Evolutionary conservation across 2,888 invertebrate species (phyloP), one percentile per base, ranked within the genome.

Genomic region (Apantesis nais): DNA sequence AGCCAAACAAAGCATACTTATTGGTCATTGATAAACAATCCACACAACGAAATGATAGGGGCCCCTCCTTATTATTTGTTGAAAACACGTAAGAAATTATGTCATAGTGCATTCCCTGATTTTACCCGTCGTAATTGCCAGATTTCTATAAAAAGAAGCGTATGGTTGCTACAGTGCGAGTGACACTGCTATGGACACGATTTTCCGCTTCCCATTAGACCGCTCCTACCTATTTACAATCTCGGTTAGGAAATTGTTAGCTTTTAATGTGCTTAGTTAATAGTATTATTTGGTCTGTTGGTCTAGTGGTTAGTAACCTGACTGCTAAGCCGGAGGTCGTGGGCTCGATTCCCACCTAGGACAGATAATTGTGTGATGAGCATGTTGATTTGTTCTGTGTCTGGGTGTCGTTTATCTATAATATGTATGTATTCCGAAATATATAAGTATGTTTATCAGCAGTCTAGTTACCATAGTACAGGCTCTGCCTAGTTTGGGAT

Each of bases 11-110:
- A 55, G 14, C 12, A 14, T 58, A 58, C 16, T 29, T 58, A 58
- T 29, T 29, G 29, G 58, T 58, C 58, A 58, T 58, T 58, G 16
- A 58, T 58, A 58, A 58, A 58, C 58, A 58, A 58, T 58, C 3
- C 58, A 58, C 58, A 58, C 29, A 58, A 14, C 16, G 29, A 55
- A 55, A 58, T 29, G 29, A 4, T 29, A 58, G 25, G 29, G 29
- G 58, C 29, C 14, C 58, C 58, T 58, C 5, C 5, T 34, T 5
- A 34, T 5, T 58, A 16, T 16, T 58, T 16, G 16, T 58, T 58
- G 1, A 29, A 29, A 25, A 25, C 55, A 22, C 48, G 19, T 48
- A 48, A 48, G 19, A 48, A 48, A 12, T 0, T 52, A 12, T 55
- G 55, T 55, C 14, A 55, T 25, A 25, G n/a, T 25, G n/a, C n/a